Base-by-base conservation (phyloP, 2,113 vertebrate species). In the Pelodiscus sinensis region DNA sequence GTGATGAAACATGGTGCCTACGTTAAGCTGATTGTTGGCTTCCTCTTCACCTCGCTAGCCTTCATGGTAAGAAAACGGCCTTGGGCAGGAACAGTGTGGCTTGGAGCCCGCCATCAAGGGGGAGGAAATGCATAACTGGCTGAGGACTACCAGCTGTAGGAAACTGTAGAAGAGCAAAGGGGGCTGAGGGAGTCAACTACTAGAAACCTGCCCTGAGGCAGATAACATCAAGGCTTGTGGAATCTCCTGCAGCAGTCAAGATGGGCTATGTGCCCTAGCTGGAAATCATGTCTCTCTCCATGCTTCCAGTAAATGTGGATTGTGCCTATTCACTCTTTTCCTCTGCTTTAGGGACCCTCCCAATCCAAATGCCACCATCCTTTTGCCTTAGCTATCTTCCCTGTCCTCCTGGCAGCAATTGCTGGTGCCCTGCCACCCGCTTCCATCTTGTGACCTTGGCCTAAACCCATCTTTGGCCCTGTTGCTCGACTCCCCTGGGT, bases 31-130 rank as follows among this genome's bases (percentile, higher is more conserved):
- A 99, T 99, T 3, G 95, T 98, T 0, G 99, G 98, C 91, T 99
- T 99, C 97, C 99, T 99, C 94, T 99, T 99, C 95, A 99, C 99
- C 73, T 99, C 99, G 0, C 97, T 99, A 95, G 99, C 98, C 84
- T 99, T 99, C 95, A 99, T 99, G 99, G 99, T 99, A 85, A 94
- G 98, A 31, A 12, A 55, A 11, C 24, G 2, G 55, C 31, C 0
- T 14, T 0, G 62, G 60, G 19, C 65, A 24, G 62, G 51, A 35
- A 57, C 15, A 9, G 13, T 58, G 68, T 27, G 44, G 21, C 22
- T 50, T 79, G 56, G 11, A 15, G 12, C 35, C 9, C 52, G 92
- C 84, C 92, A 1, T 44, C 8, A 25, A 14, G 58, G 6, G 2
- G 50, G 38, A 12, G 51, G 50, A 31, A 29, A 27, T 83, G 25